phyloP scores from a whole-genome alignment of 2,888 invertebrate genomes.

The Alcis repandata region DNA sequence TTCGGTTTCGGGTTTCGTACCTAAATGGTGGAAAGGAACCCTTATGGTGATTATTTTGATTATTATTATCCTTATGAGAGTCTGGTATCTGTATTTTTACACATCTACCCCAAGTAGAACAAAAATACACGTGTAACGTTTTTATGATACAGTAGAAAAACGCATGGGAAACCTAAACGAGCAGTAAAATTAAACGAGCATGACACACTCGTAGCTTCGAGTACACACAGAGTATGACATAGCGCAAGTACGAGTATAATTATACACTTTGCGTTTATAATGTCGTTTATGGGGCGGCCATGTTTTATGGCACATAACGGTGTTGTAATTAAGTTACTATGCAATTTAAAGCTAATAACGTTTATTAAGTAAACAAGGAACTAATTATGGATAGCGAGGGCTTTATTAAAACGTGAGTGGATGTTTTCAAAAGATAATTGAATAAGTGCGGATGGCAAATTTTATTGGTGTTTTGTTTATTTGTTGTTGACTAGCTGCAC shows the following conservation, averaged over 20 bases:
- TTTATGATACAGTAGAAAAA: background rate
- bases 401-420: slow-evolving; percentile 13
- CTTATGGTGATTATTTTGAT: too few relatives aligned
- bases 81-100: too few relatives aligned
- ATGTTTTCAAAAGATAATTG: background rate
- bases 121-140: background rate
- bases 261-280: slow-evolving; percentile 20
- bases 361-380: slow-evolving; percentile 39
- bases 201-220: too few relatives aligned
- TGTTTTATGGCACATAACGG: slow-evolving; percentile 24
- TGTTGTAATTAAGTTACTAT: slow-evolving; percentile 28
- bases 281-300: slow-evolving; percentile 11
- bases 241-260: background rate
- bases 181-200: slow-evolving; percentile 29
- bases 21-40: too few relatives aligned
- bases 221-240: too few relatives aligned
- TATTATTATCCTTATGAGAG: too few relatives aligned
- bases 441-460: background rate
- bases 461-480: too few relatives aligned
- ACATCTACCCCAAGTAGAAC: background rate
- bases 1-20: too few relatives aligned
- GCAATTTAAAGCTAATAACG: slow-evolving; percentile 19
- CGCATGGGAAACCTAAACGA: slow-evolving; percentile 8
- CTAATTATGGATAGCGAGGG: slow-evolving; percentile 27
- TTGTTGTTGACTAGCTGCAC: too few relatives aligned